Evolutionary conservation across 2,888 invertebrate genomes (phyloP).

Genomic region (Chalcis sispes): DNA sequence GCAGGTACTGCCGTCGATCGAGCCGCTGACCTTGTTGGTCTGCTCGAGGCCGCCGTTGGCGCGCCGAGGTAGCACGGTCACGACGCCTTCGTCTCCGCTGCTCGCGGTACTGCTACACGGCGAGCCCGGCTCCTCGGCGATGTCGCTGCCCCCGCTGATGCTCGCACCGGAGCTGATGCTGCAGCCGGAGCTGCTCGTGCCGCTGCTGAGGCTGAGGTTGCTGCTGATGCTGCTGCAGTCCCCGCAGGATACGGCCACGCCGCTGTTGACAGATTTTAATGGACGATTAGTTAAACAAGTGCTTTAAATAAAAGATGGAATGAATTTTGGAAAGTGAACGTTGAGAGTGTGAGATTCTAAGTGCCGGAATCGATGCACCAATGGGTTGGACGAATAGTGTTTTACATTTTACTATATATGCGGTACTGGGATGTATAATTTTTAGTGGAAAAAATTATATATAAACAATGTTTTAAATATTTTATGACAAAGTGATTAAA

Average conservation of each 20-base stretch:
- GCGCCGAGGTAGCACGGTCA: constrained; percentile 64
- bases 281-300: no score
- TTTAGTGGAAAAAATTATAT: no score
- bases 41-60: constrained; percentile 83
- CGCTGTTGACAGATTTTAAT: constrained; percentile 78
- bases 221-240: constrained; percentile 80
- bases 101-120: constrained; percentile 84
- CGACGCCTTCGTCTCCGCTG: constrained; percentile 78
- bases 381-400: no score
- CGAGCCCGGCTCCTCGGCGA: constrained; percentile 91
- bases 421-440: no score
- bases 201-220: constrained; percentile 78
- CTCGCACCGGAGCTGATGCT: constrained; percentile 76
- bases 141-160: constrained; percentile 83
- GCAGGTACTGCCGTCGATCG: constrained; percentile 76
- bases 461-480: no score
- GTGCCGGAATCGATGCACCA: no score
- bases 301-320: no score
- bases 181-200: constrained; percentile 78
- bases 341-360: no score
- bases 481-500: no score
- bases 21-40: constrained; percentile 80
- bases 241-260: constrained; percentile 86
- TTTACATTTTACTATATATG: no score
- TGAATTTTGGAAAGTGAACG: no score